Conservation (phyloP, 2,797 vertebrate genomes). For the Xyrichtys novacula region DNA sequence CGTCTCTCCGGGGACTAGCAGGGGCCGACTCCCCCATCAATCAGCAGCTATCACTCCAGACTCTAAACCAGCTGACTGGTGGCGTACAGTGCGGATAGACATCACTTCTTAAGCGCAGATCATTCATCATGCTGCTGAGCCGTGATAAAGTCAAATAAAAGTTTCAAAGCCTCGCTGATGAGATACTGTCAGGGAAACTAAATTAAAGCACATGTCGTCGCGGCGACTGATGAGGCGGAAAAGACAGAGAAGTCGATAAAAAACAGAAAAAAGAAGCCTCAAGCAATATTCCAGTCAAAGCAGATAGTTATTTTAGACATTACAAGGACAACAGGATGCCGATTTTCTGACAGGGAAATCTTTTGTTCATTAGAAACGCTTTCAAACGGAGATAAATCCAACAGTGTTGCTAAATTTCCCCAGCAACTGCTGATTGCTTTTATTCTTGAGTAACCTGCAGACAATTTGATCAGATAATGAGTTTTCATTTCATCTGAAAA, state of each 20-base stretch:
- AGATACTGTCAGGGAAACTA: slow-evolving; percentile 50
- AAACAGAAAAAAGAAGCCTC: slow-evolving; percentile 37
- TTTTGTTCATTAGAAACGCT: background rate
- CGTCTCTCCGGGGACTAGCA: slow-evolving; percentile 50
- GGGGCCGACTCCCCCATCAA: slow-evolving; percentile 47
- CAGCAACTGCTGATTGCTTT: background rate
- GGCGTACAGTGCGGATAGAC: slow-evolving; percentile 47
- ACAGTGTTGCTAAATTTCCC: background rate
- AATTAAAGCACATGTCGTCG: slow-evolving; percentile 39
- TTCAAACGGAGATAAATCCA: background rate
- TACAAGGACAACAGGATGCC: slow-evolving; percentile 7
- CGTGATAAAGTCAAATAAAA: slow-evolving; percentile 59
- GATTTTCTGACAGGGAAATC: slow-evolving; percentile 8
- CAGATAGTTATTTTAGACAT: slow-evolving; percentile 23
- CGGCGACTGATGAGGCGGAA: slow-evolving; percentile 38
- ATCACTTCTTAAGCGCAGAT: slow-evolving; percentile 64
- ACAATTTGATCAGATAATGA: background rate
- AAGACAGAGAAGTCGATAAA: slow-evolving; percentile 26
- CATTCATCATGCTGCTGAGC: slow-evolving; percentile 56
- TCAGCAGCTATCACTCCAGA: slow-evolving; percentile 51
- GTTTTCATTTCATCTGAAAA: background rate
- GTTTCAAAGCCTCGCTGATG: slow-evolving; percentile 62
- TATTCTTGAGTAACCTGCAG: background rate
- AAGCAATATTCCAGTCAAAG: slow-evolving; percentile 11
- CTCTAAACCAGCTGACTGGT: slow-evolving; percentile 44